Evolutionary conservation across 2,888 invertebrate species (phyloP), one percentile per base, ranked within the genome.

Genomic region (Branchinecta sandiegonensis): DNA sequence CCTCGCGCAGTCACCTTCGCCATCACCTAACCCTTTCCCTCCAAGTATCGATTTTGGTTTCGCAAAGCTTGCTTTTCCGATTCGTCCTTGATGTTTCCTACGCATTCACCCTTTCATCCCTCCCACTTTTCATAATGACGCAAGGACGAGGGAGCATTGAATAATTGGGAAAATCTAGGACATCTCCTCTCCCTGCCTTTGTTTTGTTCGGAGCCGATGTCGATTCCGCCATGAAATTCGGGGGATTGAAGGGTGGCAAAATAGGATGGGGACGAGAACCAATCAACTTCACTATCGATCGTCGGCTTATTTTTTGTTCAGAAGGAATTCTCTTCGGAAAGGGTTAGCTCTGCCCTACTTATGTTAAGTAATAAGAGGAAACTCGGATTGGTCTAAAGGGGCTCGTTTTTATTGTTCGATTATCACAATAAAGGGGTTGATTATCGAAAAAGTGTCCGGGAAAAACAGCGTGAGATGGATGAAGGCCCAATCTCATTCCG

Each of bases 101-200:
- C 23, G 23, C 23, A n/a, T 23, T 56, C 23, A 56, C 63, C 63
- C 63, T 56, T 56, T 56, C 63, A 17, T 56, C 23, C 63, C 63
- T 56, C 63, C 63, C 63, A 56, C 63, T 56, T 56, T 56, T 56
- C 63, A 56, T 56, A 56, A 56, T 56, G 63, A 56, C 23, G 63
- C 63, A 56, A 56, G 63, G 63, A n/a, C 23, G 63, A 17, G 63
- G 63, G 63, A 56, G 63, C 63, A 9, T 56, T 56, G 63, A 56
- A 56, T 56, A 56, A 56, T 56, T 56, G 63, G 63, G 63, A 56
- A 56, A 56, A 56, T 56, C 63, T 56, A 56, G 63, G 63, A 56
- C 63, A 56, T 17, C 14, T 56, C 37, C 37, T 37, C 37, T 56
- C 23, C 12, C 14, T 17, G n/a, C 23, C 63, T 56, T 56, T 56